Evolutionary conservation across 2,113 vertebrate species (phyloP), one percentile per base, ranked within the genome.

Genomic region (Morone chrysops): DNA sequence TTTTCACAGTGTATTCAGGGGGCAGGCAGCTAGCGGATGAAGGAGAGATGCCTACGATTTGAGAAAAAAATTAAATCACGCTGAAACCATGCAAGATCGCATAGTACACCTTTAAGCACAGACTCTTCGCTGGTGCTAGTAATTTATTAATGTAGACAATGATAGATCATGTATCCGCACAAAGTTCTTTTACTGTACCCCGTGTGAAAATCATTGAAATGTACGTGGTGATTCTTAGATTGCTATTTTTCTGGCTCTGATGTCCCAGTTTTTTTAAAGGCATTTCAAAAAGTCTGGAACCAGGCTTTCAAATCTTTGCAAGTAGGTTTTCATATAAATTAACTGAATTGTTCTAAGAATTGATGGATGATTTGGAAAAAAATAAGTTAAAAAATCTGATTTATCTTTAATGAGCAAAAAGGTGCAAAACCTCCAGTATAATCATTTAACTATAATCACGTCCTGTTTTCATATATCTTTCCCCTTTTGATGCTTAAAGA

Each of bases 251-350:
- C 6, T 31, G 13, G 5, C 17, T 59, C 25, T 17, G 0, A 5
- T 40, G 62, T 13, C 11, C 20, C 22, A 8, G 9, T 38, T 51
- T 40, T 65, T 22, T n/a, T 11, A 57, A 25, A 57, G n/a, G 11
- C 11, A 2, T 6, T 57, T 9, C 8, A 9, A 50, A 50, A 9
- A 31, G 18, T 53, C 17, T 53, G 50, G 50, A 51, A 51, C 50
- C 50, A 56, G 4, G 10, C 10, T 56, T 56, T 22, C n/a, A 56
- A 56, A n/a, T 56, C 54, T 57, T 10, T 56, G 9, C 54, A 56
- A 18, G 25, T 56, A 13, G n/a, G 22, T 80, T 62, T 56, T 56
- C 7, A 56, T 48, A 63, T 22, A 43, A 66, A 82, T 41, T 25
- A 20, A 63, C 62, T 56, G 20, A 17, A 22, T 36, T 2, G 31